phyloP scores from a whole-genome alignment of 2,113 vertebrate genomes.

The Alligator mississippiensis region DNA sequence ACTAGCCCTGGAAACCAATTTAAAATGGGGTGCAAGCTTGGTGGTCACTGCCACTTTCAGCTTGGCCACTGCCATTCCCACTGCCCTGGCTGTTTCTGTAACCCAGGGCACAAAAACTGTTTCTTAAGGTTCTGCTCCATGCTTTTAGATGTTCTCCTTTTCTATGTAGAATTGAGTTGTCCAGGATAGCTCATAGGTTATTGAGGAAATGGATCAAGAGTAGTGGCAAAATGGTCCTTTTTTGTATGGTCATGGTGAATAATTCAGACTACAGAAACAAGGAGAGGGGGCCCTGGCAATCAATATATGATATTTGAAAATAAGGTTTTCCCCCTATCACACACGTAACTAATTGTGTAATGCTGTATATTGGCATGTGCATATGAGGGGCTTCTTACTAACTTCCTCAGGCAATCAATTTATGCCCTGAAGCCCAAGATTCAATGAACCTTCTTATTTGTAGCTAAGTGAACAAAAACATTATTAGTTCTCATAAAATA shows the following conservation, averaged over 20 bases:
- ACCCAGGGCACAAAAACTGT: background rate
- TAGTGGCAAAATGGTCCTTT: background rate
- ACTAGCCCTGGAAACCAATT: too few relatives aligned
- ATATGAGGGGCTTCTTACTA: background rate
- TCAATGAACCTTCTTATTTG: background rate
- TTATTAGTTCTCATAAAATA: background rate
- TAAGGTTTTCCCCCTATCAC: background rate
- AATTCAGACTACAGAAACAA: background rate
- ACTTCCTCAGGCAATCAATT: background rate
- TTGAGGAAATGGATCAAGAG: background rate
- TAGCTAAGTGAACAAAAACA: background rate
- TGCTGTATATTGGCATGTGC: background rate
- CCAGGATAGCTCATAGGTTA: background rate
- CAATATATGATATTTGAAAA: background rate
- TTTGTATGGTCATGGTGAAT: background rate
- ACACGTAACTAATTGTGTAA: background rate
- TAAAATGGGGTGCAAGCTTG: too few relatives aligned
- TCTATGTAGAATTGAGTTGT: background rate
- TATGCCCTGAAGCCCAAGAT: background rate
- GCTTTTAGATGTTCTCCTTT: background rate
- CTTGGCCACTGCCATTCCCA: too few relatives aligned
- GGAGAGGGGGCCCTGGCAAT: background rate
- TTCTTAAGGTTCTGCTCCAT: background rate
- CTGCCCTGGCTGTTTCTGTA: too few relatives aligned
- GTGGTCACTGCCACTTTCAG: too few relatives aligned